Conservation (phyloP, 2,797 vertebrate genomes). For the Rhinatrema bivittatum region DNA sequence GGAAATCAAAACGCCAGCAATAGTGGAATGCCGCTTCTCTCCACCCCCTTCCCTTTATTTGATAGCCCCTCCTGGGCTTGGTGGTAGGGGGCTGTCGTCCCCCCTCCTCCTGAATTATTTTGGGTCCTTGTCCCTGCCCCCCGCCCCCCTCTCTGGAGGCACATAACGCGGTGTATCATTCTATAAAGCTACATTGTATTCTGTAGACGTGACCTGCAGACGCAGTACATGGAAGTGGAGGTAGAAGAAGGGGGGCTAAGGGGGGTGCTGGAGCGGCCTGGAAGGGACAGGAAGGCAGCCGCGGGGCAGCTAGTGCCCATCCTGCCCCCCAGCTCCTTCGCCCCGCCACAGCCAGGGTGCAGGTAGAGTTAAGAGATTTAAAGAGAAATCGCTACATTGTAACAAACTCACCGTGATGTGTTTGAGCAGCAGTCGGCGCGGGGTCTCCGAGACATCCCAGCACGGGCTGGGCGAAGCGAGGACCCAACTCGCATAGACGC, state of each 20-base stretch:
- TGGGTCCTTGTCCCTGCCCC: no score
- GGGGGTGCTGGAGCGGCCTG: no score
- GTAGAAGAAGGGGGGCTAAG: background rate
- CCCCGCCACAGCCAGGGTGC: conserved; percentile 36
- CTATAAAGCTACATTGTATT: conserved; percentile 10
- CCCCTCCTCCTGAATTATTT: conserved; percentile 7
- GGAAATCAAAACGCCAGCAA: background rate
- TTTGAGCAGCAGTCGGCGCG: conserved; percentile 94
- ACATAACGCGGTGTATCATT: background rate
- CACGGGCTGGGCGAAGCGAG: conserved; percentile 90
- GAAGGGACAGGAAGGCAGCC: conserved; percentile 1
- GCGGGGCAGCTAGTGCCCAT: conserved; percentile 10
- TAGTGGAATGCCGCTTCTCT: no score
- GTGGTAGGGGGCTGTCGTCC: no score
- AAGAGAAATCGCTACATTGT: conserved; percentile 88
- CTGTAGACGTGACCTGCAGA: conserved; percentile 22
- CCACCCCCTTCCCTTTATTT: background rate
- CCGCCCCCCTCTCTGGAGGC: no score
- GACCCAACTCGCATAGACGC: conserved; percentile 66
- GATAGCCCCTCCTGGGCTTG: no score
- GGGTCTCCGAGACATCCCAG: conserved; percentile 95
- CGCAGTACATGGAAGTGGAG: background rate
- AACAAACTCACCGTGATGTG: conserved; percentile 97
- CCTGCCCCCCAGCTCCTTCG: conserved; percentile 8
- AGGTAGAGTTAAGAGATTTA: conserved; percentile 79